phyloP scores from a whole-genome alignment of 2,888 invertebrate genomes.

The Agrotis clavis region DNA sequence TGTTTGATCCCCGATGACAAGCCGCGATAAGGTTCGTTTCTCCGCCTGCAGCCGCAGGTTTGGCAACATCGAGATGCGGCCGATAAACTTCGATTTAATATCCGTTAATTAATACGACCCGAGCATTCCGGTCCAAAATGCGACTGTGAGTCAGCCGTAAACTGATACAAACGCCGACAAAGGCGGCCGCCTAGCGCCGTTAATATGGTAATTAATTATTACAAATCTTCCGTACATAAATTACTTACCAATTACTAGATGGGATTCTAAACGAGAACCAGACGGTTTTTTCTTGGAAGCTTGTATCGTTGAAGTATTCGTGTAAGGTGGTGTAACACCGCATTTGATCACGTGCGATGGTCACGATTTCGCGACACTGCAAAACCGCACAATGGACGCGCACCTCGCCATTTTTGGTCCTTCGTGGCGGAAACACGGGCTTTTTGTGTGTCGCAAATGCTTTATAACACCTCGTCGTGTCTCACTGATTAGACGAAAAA shows the following conservation, averaged over 20 bases:
- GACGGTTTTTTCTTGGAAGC: slow-evolving; percentile 51
- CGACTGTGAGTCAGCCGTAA: slow-evolving; percentile 87
- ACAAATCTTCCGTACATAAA: slow-evolving; percentile 86
- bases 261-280: slow-evolving; percentile 70
- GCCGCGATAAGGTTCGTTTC: slow-evolving; percentile 83
- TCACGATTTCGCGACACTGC: slow-evolving; percentile 69
- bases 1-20: slow-evolving; percentile 89
- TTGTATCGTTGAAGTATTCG: slow-evolving; percentile 61
- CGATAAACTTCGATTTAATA: slow-evolving; percentile 91
- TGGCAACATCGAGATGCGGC: slow-evolving; percentile 89
- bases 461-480: slow-evolving; percentile 80
- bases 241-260: slow-evolving; percentile 83
- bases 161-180: slow-evolving; percentile 88
- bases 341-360: slow-evolving; percentile 82
- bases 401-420: slow-evolving; percentile 80
- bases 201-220: slow-evolving; percentile 90
- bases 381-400: slow-evolving; percentile 81
- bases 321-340: slow-evolving; percentile 66
- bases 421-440: slow-evolving; percentile 78
- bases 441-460: slow-evolving; percentile 81
- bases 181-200: slow-evolving; percentile 87
- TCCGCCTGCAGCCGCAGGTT: slow-evolving; percentile 86
- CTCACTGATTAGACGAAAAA: slow-evolving; percentile 69
- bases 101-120: slow-evolving; percentile 90
- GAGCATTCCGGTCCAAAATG: slow-evolving; percentile 87